Conservation (phyloP, 2,113 vertebrate species). For the Rhynchomys soricoides region DNA sequence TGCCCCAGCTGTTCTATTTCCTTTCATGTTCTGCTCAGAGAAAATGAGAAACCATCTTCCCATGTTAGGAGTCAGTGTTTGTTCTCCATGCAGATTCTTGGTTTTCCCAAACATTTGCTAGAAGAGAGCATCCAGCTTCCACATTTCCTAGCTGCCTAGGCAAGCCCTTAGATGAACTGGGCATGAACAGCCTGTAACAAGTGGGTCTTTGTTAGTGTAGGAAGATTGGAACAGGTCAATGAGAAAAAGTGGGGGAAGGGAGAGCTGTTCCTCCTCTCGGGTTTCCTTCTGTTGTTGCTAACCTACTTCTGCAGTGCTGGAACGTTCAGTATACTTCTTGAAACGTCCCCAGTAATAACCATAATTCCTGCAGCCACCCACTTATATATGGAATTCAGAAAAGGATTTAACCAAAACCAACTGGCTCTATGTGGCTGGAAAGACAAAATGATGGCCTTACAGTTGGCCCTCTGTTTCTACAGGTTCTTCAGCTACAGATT, state of each 20-base stretch:
- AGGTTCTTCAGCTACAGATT: not conserved
- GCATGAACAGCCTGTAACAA: not conserved
- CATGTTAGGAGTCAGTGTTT: not conserved
- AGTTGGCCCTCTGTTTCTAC: not conserved
- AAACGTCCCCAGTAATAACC: not conserved
- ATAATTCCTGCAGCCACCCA: not conserved
- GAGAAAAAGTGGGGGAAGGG: not conserved
- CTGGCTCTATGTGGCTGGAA: not conserved
- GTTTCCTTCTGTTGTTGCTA: not conserved
- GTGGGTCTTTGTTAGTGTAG: not conserved
- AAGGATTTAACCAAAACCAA: not conserved
- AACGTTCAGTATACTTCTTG: not conserved
- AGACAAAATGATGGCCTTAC: not conserved
- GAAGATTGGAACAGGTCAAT: not conserved
- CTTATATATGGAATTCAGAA: not conserved
- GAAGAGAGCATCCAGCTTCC: not conserved
- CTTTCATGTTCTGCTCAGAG: slow-evolving; percentile 25
- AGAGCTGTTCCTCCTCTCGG: not conserved
- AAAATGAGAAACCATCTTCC: not conserved
- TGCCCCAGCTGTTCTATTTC: slow-evolving; percentile 8
- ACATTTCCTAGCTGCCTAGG: not conserved
- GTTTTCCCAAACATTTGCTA: slow-evolving; percentile 20
- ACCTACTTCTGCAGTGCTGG: slow-evolving; percentile 16
- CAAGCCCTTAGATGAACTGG: not conserved
- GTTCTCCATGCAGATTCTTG: not conserved